A percentile compares a stretch with the other conserved stretches of the same genome.
phyloP scores from a whole-genome alignment of 2,797 vertebrate genomes.

The Austrolebias charrua region DNA sequence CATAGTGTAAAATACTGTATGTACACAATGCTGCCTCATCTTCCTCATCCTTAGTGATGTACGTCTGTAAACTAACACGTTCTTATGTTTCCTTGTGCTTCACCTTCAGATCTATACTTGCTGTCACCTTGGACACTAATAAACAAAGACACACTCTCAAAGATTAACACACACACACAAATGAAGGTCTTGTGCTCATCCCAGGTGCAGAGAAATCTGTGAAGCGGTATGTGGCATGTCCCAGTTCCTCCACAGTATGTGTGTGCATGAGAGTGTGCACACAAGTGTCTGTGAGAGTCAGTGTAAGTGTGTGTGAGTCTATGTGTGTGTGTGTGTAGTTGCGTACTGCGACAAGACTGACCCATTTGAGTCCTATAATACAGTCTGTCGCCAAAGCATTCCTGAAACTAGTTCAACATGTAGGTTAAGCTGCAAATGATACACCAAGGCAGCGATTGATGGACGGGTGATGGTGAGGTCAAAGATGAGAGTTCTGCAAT shows the following conservation, averaged over 20 bases:
- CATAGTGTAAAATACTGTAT: conserved; percentile 33
- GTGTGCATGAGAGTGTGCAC: conserved; percentile 27
- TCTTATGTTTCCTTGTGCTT: conserved; percentile 16
- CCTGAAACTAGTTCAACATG: conserved; percentile 64
- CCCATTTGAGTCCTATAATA: conserved; percentile 77
- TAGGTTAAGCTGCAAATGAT: conserved; percentile 35
- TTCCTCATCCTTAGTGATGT: conserved; percentile 20
- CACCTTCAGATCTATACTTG: conserved; percentile 57
- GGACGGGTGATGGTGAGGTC: conserved; percentile 18
- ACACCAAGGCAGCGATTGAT: not conserved
- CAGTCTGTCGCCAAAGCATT: conserved; percentile 47
- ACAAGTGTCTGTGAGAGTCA: conserved; percentile 48
- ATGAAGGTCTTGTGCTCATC: conserved; percentile 70
- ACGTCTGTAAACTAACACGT: conserved; percentile 50
- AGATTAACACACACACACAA: not conserved
- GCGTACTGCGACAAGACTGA: conserved; percentile 80
- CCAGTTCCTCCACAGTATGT: conserved; percentile 79
- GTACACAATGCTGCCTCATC: conserved; percentile 36
- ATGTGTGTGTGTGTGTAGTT: conserved; percentile 46
- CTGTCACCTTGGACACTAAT: not conserved
- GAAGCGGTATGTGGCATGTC: conserved; percentile 81
- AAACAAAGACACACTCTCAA: conserved; percentile 3
- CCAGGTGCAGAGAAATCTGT: conserved; percentile 80
- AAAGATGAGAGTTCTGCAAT: not conserved
- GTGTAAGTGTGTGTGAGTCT: not conserved